phyloP scores from a whole-genome alignment of 2,888 invertebrate genomes.

The Ligdia adustata region DNA sequence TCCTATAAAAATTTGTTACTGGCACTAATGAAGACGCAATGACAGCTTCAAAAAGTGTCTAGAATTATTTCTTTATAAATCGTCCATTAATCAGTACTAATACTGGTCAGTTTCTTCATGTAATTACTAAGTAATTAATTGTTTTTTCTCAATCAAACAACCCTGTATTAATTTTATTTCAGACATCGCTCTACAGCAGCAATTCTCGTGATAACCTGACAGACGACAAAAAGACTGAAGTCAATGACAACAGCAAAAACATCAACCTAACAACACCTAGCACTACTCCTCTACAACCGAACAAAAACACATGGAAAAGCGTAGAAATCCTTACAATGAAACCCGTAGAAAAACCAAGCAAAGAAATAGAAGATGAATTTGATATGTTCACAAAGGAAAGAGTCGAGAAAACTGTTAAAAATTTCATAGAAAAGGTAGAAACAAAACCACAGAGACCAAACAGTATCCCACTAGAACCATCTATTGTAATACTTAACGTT shows the following conservation, averaged over 20 bases:
- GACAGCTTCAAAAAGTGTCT: no score
- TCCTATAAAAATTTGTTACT: no score
- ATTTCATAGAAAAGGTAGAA: constrained; percentile 60
- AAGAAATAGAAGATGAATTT: constrained; percentile 75
- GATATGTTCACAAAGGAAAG: constrained; percentile 76
- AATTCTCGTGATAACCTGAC: constrained; percentile 63
- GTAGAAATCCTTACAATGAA: constrained; percentile 48
- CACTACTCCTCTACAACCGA: constrained; percentile 69
- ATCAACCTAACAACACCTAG: constrained; percentile 49
- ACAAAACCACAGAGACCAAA: constrained; percentile 47
- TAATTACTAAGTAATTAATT: no score
- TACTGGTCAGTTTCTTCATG: no score
- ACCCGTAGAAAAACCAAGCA: constrained; percentile 29
- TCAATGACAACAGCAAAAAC: constrained; percentile 39
- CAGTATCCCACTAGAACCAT: constrained; percentile 56
- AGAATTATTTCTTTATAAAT: no score
- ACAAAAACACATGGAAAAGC: constrained; percentile 63
- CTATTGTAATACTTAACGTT: constrained; percentile 55
- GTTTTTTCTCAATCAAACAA: no score
- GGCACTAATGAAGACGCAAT: no score
- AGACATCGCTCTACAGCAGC: constrained; percentile 69
- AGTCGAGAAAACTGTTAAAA: constrained; percentile 55
- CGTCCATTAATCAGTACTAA: no score
- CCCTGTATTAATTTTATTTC: constrained; percentile 27
- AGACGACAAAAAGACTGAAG: constrained; percentile 52